Conservation (phyloP, 2,113 vertebrate genomes). For the Larimichthys polyactis region DNA sequence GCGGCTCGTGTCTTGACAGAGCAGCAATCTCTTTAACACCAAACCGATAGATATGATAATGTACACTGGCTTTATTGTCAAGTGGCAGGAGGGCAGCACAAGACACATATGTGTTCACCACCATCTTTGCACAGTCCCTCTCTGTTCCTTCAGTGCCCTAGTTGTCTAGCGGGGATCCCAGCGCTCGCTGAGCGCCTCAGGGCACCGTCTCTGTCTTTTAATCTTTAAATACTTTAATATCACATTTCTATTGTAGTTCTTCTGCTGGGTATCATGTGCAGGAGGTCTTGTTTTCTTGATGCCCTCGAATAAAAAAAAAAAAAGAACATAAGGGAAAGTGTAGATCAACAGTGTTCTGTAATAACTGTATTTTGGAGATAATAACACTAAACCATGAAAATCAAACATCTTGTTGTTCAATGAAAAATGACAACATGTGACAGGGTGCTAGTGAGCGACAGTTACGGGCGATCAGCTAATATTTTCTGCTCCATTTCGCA, state of each 20-base stretch:
- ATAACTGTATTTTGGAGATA: conserved; percentile 20
- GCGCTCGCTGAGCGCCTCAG: conserved; percentile 38
- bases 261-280: conserved; percentile 9
- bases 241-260: conserved; percentile 62
- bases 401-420: conserved; percentile 20
- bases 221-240: conserved; percentile 67
- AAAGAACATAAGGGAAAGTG: neutral
- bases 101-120: conserved; percentile 32
- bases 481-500: conserved; percentile 76
- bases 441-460: conserved; percentile 42
- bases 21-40: conserved; percentile 80
- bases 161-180: conserved; percentile 45
- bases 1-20: conserved; percentile 56
- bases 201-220: conserved; percentile 60
- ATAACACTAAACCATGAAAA: conserved; percentile 7
- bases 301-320: conserved; percentile 34
- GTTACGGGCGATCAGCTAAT: conserved; percentile 61
- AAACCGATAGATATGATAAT: conserved; percentile 82
- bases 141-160: conserved; percentile 32
- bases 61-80: conserved; percentile 78
- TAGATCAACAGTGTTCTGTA: conserved; percentile 20
- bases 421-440: conserved; percentile 49
- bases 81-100: conserved; percentile 72
- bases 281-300: conserved; percentile 26
- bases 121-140: conserved; percentile 23